Percentiles rank a stretch among this genome's conserved stretches.
Evolutionary conservation across 2,113 vertebrate species (phyloP).

Genomic region (Strix uralensis): DNA sequence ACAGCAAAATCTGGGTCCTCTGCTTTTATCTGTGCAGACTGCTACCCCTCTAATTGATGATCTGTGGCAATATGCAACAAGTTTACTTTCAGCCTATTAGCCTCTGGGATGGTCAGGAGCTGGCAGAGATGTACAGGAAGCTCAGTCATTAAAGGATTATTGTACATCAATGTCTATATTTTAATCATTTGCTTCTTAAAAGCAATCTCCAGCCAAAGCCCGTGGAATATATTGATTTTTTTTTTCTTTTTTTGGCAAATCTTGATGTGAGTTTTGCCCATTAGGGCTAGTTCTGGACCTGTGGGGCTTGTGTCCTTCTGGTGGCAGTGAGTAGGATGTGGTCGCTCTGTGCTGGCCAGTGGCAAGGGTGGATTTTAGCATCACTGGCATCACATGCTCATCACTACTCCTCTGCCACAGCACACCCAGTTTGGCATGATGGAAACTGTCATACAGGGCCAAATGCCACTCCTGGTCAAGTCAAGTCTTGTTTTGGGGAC

Average conservation of each 20-base stretch:
- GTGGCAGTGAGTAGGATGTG: not conserved
- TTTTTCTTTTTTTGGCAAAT: not conserved
- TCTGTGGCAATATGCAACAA: fast-evolving
- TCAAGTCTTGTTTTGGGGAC: fast-evolving
- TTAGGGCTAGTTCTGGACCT: not conserved
- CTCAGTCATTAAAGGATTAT: not conserved
- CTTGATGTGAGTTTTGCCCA: not conserved
- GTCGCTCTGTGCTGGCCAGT: not conserved
- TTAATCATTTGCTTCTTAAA: not conserved
- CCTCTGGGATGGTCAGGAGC: not conserved
- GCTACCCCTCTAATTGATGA: not conserved
- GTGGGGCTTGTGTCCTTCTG: not conserved
- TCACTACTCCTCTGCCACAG: fast-evolving
- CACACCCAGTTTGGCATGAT: not conserved
- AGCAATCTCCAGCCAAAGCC: not conserved
- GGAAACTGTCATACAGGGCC: not conserved
- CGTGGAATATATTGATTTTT: not conserved
- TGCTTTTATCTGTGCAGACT: not conserved
- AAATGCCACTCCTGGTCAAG: not conserved
- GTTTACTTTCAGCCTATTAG: not conserved
- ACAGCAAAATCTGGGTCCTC: not conserved
- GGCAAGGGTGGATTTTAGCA: not conserved
- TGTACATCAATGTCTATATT: not conserved
- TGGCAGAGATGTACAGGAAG: not conserved
- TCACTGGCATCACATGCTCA: not conserved